Conservation (phyloP, 2,888 invertebrate genomes). For the Lottia scabra region DNA sequence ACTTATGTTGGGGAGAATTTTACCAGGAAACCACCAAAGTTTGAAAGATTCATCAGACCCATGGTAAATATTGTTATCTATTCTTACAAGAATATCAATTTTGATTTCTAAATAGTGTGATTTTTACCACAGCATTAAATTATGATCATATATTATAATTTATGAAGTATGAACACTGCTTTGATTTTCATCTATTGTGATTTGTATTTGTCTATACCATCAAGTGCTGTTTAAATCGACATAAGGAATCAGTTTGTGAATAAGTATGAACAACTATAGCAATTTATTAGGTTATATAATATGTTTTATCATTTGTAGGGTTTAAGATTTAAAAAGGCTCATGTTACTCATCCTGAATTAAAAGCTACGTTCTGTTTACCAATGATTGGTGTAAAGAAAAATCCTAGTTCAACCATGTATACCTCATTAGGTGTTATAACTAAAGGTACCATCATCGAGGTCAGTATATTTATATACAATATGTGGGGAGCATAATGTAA, state of each 20-base stretch:
- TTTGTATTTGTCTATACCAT: too few species aligned
- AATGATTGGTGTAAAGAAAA: conserved; percentile 98
- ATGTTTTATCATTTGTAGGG: conserved; percentile 71
- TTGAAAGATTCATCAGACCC: conserved; percentile 97
- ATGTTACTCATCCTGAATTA: conserved; percentile 98
- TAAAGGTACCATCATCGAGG: conserved; percentile 97
- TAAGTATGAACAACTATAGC: too few species aligned
- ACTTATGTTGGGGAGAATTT: conserved; percentile 98
- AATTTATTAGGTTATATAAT: too few species aligned
- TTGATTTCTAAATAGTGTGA: too few species aligned
- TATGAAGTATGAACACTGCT: too few species aligned
- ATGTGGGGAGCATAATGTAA: too few species aligned
- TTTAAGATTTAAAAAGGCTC: conserved; percentile 94
- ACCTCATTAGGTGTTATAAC: conserved; percentile 98
- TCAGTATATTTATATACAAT: conserved; percentile 31
- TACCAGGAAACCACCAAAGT: conserved; percentile 98
- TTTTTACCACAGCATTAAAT: too few species aligned
- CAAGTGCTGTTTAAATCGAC: too few species aligned
- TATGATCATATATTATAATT: too few species aligned
- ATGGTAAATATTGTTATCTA: conserved; percentile 75
- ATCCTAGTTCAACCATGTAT: conserved; percentile 97
- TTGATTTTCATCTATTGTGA: too few species aligned
- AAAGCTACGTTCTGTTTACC: conserved; percentile 98
- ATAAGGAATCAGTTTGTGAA: too few species aligned
- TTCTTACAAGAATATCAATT: too few species aligned